Base-by-base conservation (phyloP, 2,113 vertebrate genomes). In the Cephalophus harveyi region DNA sequence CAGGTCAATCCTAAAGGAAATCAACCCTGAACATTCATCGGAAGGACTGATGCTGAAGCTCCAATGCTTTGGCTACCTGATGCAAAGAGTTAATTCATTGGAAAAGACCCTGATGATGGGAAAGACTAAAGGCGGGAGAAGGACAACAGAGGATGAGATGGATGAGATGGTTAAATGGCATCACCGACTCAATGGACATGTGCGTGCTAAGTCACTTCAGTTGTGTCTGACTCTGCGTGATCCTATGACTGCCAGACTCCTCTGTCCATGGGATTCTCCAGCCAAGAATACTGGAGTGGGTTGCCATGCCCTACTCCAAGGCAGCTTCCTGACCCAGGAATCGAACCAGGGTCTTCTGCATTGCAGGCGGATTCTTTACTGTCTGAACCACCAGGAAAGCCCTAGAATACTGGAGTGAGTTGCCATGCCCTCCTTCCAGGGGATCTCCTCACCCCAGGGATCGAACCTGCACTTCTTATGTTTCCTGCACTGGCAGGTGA, bases 181-280 rank as follows among this genome's bases (percentile, higher is more conserved):
- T 71, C n/a, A 71, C 67, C 0, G 0, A 40, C n/a, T 71, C 10
- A 36, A 71, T 71, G 64, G 64, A 12, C n/a, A 71, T 23, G n/a
- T 71, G n/a, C 2, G 1, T 36, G 67, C n/a, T 36, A 71, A 71
- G 67, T 71, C n/a, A 71, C 0, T 36, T 71, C 67, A 71, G 67
- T 71, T 1, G 0, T 12, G 67, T 21, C n/a, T 2, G 1, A 71
- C n/a, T 71, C n/a, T 12, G 67, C 10, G 0, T 71, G n/a, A 71
- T n/a, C n/a, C 67, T 71, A 71, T 40, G 19, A 71, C n/a, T 40
- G 67, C n/a, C 67, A 71, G 67, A 40, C n/a, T 40, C 67, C n/a
- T 40, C n/a, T 71, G 67, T 23, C n/a, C n/a, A 6, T 23, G n/a
- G 67, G n/a, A 23, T 40, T 40, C 67, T 71, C 19, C 67, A 6